Conservation (phyloP, 2,797 vertebrate genomes). For the Protonibea diacanthus region DNA sequence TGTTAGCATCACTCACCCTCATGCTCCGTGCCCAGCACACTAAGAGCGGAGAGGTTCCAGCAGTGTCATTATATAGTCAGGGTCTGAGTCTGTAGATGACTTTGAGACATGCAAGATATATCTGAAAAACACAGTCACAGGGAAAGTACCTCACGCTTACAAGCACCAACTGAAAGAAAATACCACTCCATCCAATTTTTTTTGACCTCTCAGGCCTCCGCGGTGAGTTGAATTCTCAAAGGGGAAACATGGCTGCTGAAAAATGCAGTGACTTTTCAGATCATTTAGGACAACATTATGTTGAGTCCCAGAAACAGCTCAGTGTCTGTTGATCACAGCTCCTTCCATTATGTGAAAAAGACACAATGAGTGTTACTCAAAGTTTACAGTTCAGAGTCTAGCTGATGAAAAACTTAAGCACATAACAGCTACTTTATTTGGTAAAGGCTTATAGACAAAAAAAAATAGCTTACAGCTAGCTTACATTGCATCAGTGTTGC, state of each 20-base stretch:
- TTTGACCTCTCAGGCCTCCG: conserved; percentile 26
- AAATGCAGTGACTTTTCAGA: conserved; percentile 43
- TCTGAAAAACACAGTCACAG: conserved; percentile 1
- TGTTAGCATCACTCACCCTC: background rate
- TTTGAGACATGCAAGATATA: background rate
- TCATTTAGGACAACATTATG: conserved; percentile 11
- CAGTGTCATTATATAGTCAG: conserved; percentile 11
- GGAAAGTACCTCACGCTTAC: conserved; percentile 28
- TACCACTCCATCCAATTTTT: conserved; percentile 11
- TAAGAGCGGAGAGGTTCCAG: conserved; percentile 8
- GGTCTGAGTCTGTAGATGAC: too few relatives aligned
- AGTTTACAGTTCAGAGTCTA: too few relatives aligned
- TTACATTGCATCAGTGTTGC: too few relatives aligned
- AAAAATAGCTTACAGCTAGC: too few relatives aligned
- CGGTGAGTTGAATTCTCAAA: background rate
- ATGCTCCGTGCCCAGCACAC: background rate
- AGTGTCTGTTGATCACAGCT: too few relatives aligned
- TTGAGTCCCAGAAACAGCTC: background rate
- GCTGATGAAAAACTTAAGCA: too few relatives aligned
- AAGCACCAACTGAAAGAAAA: conserved; percentile 16
- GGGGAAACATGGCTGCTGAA: conserved; percentile 9
- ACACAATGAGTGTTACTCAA: too few relatives aligned
- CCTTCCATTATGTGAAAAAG: too few relatives aligned
- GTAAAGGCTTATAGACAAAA: too few relatives aligned
- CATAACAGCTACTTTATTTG: too few relatives aligned